Percentiles rank a stretch among this genome's conserved stretches.
These are phyloP conservation scores for Amphilophus citrinellus DNA, from an alignment of 2,113 vertebrate genomes.

Conservation along the genomic window DNA sequence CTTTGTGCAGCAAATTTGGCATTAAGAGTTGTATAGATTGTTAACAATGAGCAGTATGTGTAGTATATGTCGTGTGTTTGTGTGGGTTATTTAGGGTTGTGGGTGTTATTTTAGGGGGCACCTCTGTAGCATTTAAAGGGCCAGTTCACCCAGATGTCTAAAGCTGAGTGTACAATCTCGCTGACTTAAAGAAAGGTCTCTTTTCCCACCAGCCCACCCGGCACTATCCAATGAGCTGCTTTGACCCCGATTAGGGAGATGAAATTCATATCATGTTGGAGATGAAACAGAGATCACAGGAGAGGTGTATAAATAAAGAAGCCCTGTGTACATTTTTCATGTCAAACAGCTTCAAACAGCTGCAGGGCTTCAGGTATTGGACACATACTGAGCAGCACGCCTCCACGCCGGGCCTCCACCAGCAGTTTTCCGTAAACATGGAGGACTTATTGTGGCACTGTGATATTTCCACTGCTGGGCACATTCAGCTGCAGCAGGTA, in stretches of 20 bases:
- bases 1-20: neutral
- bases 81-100: neutral
- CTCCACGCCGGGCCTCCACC: neutral
- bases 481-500: conserved; percentile 2
- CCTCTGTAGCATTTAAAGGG: neutral
- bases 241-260: conserved; percentile 1
- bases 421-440: conserved; percentile 46
- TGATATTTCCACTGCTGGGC: conserved; percentile 20
- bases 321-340: conserved; percentile 55
- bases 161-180: neutral
- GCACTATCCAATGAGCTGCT: conserved; percentile 4
- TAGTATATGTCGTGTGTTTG: neutral
- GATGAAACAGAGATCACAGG: conserved; percentile 14
- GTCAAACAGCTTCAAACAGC: conserved; percentile 20
- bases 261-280: neutral
- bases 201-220: neutral
- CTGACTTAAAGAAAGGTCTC: neutral
- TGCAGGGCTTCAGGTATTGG: conserved; percentile 8
- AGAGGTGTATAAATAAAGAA: conserved; percentile 39
- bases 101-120: neutral
- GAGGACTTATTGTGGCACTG: conserved; percentile 10
- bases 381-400: neutral
- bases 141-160: neutral
- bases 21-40: neutral
- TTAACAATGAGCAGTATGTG: neutral